These are phyloP conservation scores for Liodrosophila aerea DNA, from an alignment of 2,888 invertebrate genomes.

Conservation along the genomic window DNA sequence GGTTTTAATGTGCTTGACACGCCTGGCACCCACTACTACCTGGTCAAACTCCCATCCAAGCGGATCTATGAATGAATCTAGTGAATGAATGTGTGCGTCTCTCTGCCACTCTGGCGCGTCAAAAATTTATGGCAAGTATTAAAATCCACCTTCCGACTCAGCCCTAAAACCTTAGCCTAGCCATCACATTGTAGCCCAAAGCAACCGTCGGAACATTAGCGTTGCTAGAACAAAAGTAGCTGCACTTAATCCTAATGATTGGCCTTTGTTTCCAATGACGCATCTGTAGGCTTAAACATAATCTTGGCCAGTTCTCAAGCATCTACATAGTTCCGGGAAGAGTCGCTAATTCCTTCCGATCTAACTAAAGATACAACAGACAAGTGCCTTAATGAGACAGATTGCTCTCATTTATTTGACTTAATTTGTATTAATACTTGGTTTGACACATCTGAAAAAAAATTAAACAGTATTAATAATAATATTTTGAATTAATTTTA, in stretches of 20 bases:
- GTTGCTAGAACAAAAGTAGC: slow-evolving; percentile 58
- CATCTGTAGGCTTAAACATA: slow-evolving; percentile 61
- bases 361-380: neutral
- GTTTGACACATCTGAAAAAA: no score
- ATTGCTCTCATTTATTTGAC: no score
- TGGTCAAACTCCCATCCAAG: slow-evolving; percentile 32
- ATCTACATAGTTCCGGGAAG: neutral
- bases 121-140: slow-evolving; percentile 59
- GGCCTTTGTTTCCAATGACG: slow-evolving; percentile 71
- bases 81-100: slow-evolving; percentile 56
- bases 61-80: slow-evolving; percentile 69
- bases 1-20: slow-evolving; percentile 45
- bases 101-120: slow-evolving; percentile 18
- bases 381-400: no score
- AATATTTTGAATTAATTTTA: no score
- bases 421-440: no score
- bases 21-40: slow-evolving; percentile 31
- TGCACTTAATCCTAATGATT: slow-evolving; percentile 71
- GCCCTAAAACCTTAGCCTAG: slow-evolving; percentile 41
- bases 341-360: neutral
- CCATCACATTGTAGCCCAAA: slow-evolving; percentile 19
- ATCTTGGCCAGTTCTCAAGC: neutral
- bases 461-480: no score
- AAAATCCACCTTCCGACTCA: slow-evolving; percentile 46
- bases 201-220: slow-evolving; percentile 63